phyloP scores from a whole-genome alignment of 2,888 invertebrate species.

The Microdon myrmicae region DNA sequence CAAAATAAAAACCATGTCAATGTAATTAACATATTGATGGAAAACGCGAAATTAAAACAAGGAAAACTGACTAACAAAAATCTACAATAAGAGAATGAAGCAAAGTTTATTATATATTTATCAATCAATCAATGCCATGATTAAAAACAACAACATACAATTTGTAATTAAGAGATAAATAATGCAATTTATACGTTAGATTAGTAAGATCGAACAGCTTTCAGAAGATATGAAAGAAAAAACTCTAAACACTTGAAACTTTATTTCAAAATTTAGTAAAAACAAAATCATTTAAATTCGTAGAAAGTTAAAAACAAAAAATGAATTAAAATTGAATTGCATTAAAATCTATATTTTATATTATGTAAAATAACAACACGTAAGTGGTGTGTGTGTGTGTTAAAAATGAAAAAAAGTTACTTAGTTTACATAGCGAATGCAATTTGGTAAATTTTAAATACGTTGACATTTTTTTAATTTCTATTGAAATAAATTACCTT shows the following conservation, averaged over 20 bases:
- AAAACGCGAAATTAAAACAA: constrained; percentile 19
- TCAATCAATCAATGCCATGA: constrained; percentile 50
- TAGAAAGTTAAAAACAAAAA: constrained; percentile 10
- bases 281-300: too few species aligned
- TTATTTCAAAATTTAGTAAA: constrained; percentile 18
- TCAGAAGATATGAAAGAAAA: too few species aligned
- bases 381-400: constrained; percentile 25
- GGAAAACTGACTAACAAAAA: constrained; percentile 26
- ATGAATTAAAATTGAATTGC: constrained; percentile 23
- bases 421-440: constrained; percentile 17
- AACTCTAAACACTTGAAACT: constrained; percentile 20
- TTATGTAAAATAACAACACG: constrained; percentile 19
- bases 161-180: constrained; percentile 34
- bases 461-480: constrained; percentile 10
- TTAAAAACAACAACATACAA: constrained; percentile 48
- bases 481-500: background rate
- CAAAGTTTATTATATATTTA: constrained; percentile 43
- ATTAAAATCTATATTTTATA: constrained; percentile 41
- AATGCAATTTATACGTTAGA: constrained; percentile 49
- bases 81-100: constrained; percentile 38
- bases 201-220: constrained; percentile 43
- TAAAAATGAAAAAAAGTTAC: constrained; percentile 15
- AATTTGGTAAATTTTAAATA: constrained; percentile 4
- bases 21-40: constrained; percentile 26
- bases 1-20: too few species aligned